Conservation (phyloP, 2,113 vertebrate genomes). For the Pseudorasbora parva region DNA sequence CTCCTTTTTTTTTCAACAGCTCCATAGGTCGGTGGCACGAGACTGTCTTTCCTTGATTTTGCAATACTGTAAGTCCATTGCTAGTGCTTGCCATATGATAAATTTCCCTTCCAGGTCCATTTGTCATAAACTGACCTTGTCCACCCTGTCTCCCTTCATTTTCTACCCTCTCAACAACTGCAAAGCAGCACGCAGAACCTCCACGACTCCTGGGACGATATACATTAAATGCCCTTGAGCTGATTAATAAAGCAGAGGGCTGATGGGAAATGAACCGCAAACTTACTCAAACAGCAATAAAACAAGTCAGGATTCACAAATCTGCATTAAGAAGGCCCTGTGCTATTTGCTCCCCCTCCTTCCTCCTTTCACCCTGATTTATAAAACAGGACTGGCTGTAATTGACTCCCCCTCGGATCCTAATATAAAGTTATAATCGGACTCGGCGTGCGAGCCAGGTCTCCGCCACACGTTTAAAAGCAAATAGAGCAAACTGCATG, state of each 20-base stretch:
- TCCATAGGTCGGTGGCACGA: background rate
- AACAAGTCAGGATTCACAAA: constrained; percentile 51
- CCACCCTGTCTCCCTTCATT: constrained; percentile 45
- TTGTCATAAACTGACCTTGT: constrained; percentile 28
- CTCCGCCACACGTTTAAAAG: constrained; percentile 55
- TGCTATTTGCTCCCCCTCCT: constrained; percentile 11
- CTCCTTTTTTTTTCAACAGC: background rate
- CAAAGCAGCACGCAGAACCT: constrained; percentile 24
- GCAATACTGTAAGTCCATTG: background rate
- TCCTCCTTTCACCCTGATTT: constrained; percentile 51
- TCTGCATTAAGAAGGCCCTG: constrained; percentile 41
- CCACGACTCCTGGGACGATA: constrained; percentile 14
- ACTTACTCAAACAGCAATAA: constrained; percentile 49
- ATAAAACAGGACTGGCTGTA: constrained; percentile 58
- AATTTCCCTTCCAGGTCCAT: background rate
- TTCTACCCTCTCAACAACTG: constrained; percentile 42
- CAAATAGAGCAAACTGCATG: constrained; percentile 38
- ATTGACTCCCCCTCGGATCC: constrained; percentile 57
- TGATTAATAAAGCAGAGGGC: constrained; percentile 54
- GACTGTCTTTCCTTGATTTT: background rate
- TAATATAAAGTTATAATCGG: constrained; percentile 61
- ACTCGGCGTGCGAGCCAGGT: constrained; percentile 46
- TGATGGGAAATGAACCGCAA: constrained; percentile 45
- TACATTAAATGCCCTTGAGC: constrained; percentile 14
- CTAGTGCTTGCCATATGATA: background rate